A percentile compares a stretch with the other conserved stretches of the same genome.
Conservation (phyloP, 2,888 invertebrate genomes). For the Lysandra bellargus region DNA sequence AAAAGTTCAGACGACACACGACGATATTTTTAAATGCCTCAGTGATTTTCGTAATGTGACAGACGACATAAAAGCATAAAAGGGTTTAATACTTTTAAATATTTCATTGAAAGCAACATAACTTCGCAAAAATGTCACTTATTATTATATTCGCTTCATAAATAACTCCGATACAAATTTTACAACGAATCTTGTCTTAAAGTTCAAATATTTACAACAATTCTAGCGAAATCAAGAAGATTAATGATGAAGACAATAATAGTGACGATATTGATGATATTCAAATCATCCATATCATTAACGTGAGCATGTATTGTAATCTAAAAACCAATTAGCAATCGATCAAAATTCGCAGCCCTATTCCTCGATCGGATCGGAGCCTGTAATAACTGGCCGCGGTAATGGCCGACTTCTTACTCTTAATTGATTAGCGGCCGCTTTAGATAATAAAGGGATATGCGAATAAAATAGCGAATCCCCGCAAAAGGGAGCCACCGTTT, state of each 20-base stretch:
- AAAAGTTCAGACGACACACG: background rate
- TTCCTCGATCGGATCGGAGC: slow-evolving; percentile 76
- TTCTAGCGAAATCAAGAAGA: background rate
- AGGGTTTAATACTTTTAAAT: background rate
- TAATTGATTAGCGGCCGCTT: slow-evolving; percentile 81
- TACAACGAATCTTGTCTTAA: background rate
- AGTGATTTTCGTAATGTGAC: background rate
- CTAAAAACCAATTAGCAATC: slow-evolving; percentile 61
- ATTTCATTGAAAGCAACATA: background rate
- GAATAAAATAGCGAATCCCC: slow-evolving; percentile 80
- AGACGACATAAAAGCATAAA: slow-evolving; percentile 7
- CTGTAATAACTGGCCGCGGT: slow-evolving; percentile 78
- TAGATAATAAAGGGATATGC: slow-evolving; percentile 78
- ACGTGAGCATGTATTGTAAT: slow-evolving; percentile 34
- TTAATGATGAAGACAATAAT: slow-evolving; percentile 2
- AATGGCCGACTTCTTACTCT: slow-evolving; percentile 80
- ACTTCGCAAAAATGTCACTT: background rate
- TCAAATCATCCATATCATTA: slow-evolving; percentile 20
- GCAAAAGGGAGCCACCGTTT: slow-evolving; percentile 49
- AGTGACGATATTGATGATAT: background rate
- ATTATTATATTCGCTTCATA: background rate
- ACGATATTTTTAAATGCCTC: background rate
- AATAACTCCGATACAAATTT: background rate
- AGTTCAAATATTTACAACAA: background rate
- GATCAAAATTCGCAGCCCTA: slow-evolving; percentile 77